Base-by-base conservation (phyloP, 2,797 vertebrate species). In the Leucoraja ocellata region DNA sequence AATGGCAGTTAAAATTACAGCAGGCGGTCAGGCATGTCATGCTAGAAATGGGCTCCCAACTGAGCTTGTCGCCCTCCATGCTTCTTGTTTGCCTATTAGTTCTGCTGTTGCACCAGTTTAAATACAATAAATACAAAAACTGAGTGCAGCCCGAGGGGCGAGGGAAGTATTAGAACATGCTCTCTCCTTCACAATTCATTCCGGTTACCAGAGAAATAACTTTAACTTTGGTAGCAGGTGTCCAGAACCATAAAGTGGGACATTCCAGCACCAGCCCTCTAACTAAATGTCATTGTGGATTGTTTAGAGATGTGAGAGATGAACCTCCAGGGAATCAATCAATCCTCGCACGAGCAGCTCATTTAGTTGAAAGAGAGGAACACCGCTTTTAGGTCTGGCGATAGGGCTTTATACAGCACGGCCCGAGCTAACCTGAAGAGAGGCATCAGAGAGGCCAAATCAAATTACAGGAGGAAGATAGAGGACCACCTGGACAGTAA, bases 1-100 rank as follows among this genome's bases (percentile, higher is more conserved):
- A 63, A 95, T 95, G 95, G 95, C 94, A 95, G 94, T 95, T 96
- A 94, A 96, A 96, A 96, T 96, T 96, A 94, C 93, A 94, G 93
- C 93, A 96, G 95, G 96, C 97, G 96, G 96, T 96, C 96, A 97
- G 93, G 93, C 94, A 94, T 5, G 94, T 95, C 95, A 95, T 95
- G 94, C 94, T 96, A 95, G 94, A 94, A 86, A 80, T 79, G 95
- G 94, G 94, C 94, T 96, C 94, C 93, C 94, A 96, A 95, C 94
- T 94, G 93, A 96, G 94, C 93, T 93, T 80, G 94, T 68, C 94
- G 95, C 91, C 32, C 32, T 32, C 32, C 58, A 94, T 93, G 93
- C 94, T 95, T 96, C 96, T 95, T 95, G 96, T 93, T 96, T 96
- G 94, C 95, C 94, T 95, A 95, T 96, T 95, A 96, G 94, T 94